Percentiles rank a stretch among this genome's conserved stretches.
phyloP scores from a whole-genome alignment of 2,888 invertebrate species.

The Hylaea fasciaria region DNA sequence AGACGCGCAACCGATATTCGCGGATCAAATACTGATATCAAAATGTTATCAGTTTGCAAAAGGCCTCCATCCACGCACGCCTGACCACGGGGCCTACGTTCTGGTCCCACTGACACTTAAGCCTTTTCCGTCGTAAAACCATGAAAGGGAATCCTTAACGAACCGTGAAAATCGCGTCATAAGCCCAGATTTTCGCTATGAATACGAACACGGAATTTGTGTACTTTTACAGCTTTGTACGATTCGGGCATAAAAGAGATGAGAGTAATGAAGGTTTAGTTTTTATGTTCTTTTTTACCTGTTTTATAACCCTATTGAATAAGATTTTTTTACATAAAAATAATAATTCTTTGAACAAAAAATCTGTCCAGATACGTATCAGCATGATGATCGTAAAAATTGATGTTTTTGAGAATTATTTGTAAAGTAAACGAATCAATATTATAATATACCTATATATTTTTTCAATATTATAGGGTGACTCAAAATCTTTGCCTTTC shows the following conservation, averaged over 20 bases:
- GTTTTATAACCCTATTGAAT: no score
- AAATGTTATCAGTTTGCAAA: constrained; percentile 15
- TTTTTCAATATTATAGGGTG: no score
- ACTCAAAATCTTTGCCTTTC: no score
- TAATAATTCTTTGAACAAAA: no score
- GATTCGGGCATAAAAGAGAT: constrained; percentile 1
- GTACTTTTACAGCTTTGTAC: constrained; percentile 17
- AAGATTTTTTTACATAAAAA: no score
- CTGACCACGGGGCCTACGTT: constrained; percentile 13
- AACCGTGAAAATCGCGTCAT: constrained; percentile 33
- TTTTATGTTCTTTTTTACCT: neutral
- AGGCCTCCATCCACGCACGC: constrained; percentile 23
- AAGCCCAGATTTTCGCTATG: constrained; percentile 30
- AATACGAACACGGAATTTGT: constrained; percentile 26
- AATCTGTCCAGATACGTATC: no score
- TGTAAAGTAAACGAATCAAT: no score
- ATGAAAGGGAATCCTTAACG: constrained; percentile 29
- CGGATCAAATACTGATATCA: constrained; percentile 15
- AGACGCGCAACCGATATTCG: neutral
- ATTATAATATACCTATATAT: no score
- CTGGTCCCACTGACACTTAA: constrained; percentile 4
- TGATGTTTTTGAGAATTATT: no score
- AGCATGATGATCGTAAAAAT: no score
- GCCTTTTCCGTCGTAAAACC: constrained; percentile 25
- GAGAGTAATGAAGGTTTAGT: constrained; percentile 8